A percentile compares a stretch with the other conserved stretches of the same genome.
phyloP scores from a whole-genome alignment of 1,140 invertebrate genomes.

The Antheraea pernyi region DNA sequence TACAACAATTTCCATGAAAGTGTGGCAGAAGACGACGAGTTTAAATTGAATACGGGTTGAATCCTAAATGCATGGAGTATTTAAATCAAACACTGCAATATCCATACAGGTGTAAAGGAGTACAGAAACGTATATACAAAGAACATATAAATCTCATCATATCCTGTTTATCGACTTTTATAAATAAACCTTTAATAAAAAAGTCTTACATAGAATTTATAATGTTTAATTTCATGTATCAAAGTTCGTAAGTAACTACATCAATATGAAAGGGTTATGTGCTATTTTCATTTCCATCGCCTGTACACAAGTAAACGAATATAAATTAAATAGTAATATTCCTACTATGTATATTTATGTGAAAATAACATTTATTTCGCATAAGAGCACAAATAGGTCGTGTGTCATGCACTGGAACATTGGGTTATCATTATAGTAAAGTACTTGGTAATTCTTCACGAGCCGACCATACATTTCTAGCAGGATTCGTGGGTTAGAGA shows the following conservation, averaged over 20 bases:
- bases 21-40: neutral
- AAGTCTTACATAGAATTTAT: neutral
- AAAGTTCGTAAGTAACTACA: neutral
- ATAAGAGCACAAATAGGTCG: conserved; percentile 26
- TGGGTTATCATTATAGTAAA: conserved; percentile 25
- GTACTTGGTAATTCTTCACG: neutral
- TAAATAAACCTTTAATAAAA: neutral
- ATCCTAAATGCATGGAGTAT: conserved; percentile 10
- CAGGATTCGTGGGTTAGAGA: conserved; percentile 44
- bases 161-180: neutral
- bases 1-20: neutral
- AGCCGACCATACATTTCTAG: conserved; percentile 25
- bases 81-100: neutral
- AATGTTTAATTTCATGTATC: neutral
- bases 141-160: neutral
- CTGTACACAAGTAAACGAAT: conserved; percentile 9
- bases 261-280: conserved; percentile 29
- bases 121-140: conserved; percentile 5
- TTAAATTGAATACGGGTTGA: neutral
- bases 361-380: conserved; percentile 42
- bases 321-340: conserved; percentile 6
- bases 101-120: neutral
- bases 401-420: conserved; percentile 48
- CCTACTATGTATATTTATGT: conserved; percentile 11
- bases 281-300: conserved; percentile 40